Conservation (phyloP, 2,797 vertebrate genomes). For the Sebastes iracundus region DNA sequence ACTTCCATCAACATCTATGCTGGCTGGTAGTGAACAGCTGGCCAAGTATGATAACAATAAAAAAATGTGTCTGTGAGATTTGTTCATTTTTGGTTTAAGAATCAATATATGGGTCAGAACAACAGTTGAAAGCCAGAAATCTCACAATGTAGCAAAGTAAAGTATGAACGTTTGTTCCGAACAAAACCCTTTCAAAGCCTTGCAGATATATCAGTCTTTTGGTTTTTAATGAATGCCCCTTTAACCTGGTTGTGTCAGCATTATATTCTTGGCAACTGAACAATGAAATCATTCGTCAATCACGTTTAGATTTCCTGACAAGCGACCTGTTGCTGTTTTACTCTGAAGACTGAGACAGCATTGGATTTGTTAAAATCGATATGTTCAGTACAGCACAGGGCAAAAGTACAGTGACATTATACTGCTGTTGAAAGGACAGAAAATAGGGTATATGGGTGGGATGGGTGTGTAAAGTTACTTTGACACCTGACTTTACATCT, state of each 20-base stretch:
- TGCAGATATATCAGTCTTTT: neutral
- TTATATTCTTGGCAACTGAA: neutral
- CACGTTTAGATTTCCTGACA: neutral
- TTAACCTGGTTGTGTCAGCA: neutral
- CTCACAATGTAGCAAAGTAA: neutral
- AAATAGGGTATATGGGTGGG: neutral
- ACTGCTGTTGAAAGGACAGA: neutral
- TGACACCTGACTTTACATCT: neutral
- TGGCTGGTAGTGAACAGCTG: too few species aligned
- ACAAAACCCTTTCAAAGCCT: neutral
- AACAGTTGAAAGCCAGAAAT: neutral
- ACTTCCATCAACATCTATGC: neutral
- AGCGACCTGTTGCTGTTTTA: neutral
- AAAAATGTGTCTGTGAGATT: neutral
- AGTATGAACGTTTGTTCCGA: neutral
- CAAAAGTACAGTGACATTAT: neutral
- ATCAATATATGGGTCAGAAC: neutral
- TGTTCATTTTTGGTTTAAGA: neutral
- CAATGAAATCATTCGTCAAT: neutral
- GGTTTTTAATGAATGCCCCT: neutral
- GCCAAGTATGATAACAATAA: neutral
- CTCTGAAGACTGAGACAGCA: neutral
- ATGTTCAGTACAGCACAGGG: neutral
- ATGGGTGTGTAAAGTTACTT: neutral
- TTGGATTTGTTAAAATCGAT: neutral